Evolutionary conservation across 2,113 vertebrate species (phyloP), one percentile per base, ranked within the genome.

Genomic region (Entomyzon cyanotis): DNA sequence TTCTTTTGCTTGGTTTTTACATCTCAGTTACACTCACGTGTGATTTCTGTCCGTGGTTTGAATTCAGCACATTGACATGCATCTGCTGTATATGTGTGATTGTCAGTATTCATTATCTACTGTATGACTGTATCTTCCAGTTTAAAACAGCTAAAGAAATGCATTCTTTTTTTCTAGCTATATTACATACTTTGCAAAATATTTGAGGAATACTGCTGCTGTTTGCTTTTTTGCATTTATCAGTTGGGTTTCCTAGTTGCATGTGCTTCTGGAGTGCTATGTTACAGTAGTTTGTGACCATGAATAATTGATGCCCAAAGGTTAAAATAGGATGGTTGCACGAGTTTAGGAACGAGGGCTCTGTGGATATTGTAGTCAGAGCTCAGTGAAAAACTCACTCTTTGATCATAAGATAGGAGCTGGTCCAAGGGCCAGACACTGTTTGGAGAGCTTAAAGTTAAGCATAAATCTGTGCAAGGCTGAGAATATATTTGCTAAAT

Each of bases 391-490:
- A 78, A 69, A 37, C 0, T 0, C 3, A 6, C 11, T 65, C 70
- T 92, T 83, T 73, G 75, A 42, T 90, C 13, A 0, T 49, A n/a
- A 90, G 65, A 64, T 64, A 74, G 2, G 50, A 89, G 78, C 79
- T 89, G 31, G 39, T 94, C 20, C 90, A 85, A 90, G 88, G 37
- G 46, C 55, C 46, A 55, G 55, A 17, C 13, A 11, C 23, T 93
- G 88, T 83, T 94, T 93, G 82, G 55, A 46, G 50, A 94, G 59
- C 46, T 84, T 94, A n/a, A 90, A 76, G 46, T 93, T 83, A 90
- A 73, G 82, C 53, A 58, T 80, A 77, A 76, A 83, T 90, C 28
- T 88, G 25, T 84, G 60, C 47, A 71, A 71, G 69, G 33, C 41
- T 87, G 53, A 46, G 30, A 94, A 49, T 88, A 4, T 73, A 65